Evolutionary conservation across 2,113 vertebrate genomes (phyloP).

Genomic region (Sylvia atricapilla): DNA sequence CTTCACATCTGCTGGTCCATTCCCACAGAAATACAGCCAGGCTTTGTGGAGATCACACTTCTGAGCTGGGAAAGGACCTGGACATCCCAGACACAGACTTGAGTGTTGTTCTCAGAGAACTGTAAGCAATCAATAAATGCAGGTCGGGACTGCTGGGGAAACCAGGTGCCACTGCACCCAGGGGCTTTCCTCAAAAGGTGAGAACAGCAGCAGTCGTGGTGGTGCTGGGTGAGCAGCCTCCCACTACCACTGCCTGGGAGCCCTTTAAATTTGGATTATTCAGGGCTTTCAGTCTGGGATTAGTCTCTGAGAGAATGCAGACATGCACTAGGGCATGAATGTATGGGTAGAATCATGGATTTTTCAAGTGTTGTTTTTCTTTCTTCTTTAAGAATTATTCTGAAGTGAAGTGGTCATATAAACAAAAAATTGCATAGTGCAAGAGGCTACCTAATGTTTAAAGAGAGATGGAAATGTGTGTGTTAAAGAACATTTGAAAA

Average conservation of each 20-base stretch:
- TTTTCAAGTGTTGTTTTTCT: not conserved
- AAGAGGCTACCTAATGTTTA: not conserved
- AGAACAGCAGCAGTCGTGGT: not conserved
- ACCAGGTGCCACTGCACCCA: not conserved
- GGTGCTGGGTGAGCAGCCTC: not conserved
- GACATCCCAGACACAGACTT: not conserved
- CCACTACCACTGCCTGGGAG: not conserved
- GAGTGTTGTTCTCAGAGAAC: not conserved
- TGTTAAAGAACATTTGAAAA: not conserved
- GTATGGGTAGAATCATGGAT: not conserved
- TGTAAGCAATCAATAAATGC: not conserved
- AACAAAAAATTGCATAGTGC: not conserved
- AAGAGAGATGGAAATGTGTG: not conserved
- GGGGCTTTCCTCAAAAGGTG: accelerated
- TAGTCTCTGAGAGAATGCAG: not conserved
- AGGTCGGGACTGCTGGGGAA: not conserved
- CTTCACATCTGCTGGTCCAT: not conserved
- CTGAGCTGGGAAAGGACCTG: not conserved
- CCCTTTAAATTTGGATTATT: not conserved
- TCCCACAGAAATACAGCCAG: not conserved
- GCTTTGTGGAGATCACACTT: not conserved
- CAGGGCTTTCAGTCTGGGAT: not conserved
- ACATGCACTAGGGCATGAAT: not conserved
- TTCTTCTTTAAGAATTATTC: not conserved
- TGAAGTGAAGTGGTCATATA: not conserved